A percentile compares a stretch with the other conserved stretches of the same genome.
Conservation (phyloP, 2,113 vertebrate genomes). For the Megaptera novaeangliae region DNA sequence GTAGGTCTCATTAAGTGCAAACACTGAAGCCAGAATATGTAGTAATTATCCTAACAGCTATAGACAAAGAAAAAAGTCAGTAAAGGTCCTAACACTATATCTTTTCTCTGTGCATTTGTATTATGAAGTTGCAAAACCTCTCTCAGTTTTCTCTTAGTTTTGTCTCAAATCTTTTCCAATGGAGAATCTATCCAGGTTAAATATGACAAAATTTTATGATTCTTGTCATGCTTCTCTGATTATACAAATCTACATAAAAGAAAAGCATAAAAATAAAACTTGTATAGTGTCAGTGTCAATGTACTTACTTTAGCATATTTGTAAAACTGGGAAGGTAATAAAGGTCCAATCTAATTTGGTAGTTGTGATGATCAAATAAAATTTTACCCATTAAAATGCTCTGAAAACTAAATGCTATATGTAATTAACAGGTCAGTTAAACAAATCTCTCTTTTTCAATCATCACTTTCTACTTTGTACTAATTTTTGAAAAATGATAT, state of each 20-base stretch:
- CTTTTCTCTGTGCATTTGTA: background rate
- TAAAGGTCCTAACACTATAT: background rate
- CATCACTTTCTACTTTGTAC: background rate
- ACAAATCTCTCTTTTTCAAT: background rate
- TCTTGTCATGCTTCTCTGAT: background rate
- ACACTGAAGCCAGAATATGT: background rate
- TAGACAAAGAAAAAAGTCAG: background rate
- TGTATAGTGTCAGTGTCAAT: background rate
- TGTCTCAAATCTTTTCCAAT: background rate
- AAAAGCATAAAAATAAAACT: background rate
- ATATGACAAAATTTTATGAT: background rate
- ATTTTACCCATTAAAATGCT: background rate
- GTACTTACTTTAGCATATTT: background rate
- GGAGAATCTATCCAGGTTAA: background rate
- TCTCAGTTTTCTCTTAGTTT: background rate
- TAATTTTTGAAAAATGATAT: background rate
- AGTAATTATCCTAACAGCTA: background rate
- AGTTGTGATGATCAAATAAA: background rate
- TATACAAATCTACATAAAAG: background rate
- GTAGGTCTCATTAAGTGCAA: background rate
- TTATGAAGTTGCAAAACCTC: background rate
- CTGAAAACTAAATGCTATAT: background rate
- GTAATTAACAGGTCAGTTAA: background rate
- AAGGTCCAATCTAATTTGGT: background rate
- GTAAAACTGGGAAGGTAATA: background rate